These are phyloP conservation scores for Pipistrellus pipistrellus DNA, from an alignment of 2,797 vertebrate species.

Conservation along the genomic window DNA sequence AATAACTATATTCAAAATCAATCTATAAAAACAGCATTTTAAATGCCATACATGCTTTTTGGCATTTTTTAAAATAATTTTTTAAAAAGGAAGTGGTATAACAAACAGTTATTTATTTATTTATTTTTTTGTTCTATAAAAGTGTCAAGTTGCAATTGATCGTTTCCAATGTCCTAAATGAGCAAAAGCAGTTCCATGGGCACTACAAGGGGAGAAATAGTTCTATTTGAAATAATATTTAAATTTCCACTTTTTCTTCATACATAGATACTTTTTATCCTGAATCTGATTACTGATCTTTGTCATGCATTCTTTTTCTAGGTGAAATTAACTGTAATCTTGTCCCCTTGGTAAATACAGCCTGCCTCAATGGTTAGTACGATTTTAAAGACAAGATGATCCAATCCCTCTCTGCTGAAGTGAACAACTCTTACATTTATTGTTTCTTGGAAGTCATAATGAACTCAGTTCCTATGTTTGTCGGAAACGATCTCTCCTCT, in stretches of 20 bases:
- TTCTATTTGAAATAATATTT: conserved; percentile 47
- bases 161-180: conserved; percentile 16
- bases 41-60: conserved; percentile 78
- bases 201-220: not conserved
- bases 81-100: not conserved
- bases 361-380: not conserved
- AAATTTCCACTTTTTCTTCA: conserved; percentile 25
- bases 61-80: conserved; percentile 69
- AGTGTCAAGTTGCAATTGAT: conserved; percentile 37
- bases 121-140: conserved; percentile 48
- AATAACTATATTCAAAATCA: conserved; percentile 82
- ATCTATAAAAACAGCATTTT: conserved; percentile 80
- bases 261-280: not conserved
- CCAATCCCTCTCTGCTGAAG: not conserved
- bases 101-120: not conserved
- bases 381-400: not conserved
- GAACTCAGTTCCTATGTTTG: not conserved
- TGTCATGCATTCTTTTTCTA: not conserved
- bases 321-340: not conserved
- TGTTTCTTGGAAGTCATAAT: not conserved
- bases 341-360: not conserved
- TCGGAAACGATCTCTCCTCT: not conserved
- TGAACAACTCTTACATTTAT: not conserved
- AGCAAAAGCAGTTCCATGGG: conserved; percentile 35
- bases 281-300: not conserved